These are phyloP conservation scores for Pyralis farinalis DNA, from an alignment of 2,888 invertebrate species.

Conservation along the genomic window DNA sequence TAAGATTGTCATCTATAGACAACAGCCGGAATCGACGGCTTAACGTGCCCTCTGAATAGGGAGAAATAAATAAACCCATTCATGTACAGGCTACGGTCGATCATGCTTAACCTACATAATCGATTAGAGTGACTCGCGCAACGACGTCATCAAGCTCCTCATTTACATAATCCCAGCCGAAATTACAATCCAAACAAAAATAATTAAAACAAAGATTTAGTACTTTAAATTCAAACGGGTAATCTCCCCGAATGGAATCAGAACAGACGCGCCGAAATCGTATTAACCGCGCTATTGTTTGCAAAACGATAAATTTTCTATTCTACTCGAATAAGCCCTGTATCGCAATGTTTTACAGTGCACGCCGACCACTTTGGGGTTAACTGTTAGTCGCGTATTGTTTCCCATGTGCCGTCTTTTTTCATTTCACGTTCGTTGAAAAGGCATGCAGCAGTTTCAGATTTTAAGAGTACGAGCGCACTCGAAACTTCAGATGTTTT, in stretches of 20 bases:
- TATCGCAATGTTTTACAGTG: slow-evolving; percentile 44
- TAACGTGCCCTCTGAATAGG: too few relatives aligned
- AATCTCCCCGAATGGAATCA: slow-evolving; percentile 53
- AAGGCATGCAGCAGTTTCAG: slow-evolving; percentile 5
- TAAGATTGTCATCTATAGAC: too few relatives aligned
- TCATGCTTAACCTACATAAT: too few relatives aligned
- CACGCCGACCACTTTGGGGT: slow-evolving; percentile 22
- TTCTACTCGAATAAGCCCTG: slow-evolving; percentile 46
- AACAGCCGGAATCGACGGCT: too few relatives aligned
- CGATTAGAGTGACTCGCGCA: too few relatives aligned
- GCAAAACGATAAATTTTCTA: slow-evolving; percentile 64
- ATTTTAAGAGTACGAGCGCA: not conserved
- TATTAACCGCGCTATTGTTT: slow-evolving; percentile 63
- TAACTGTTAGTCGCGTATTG: slow-evolving; percentile 21
- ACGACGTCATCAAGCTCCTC: too few relatives aligned
- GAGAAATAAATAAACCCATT: too few relatives aligned
- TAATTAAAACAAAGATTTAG: not conserved
- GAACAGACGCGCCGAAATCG: slow-evolving; percentile 43
- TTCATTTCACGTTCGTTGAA: slow-evolving; percentile 13
- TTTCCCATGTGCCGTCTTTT: slow-evolving; percentile 18
- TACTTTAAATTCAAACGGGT: slow-evolving; percentile 25
- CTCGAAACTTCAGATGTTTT: slow-evolving; percentile 8
- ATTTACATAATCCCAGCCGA: not conserved
- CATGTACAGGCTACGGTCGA: too few relatives aligned
- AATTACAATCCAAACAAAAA: not conserved